Evolutionary conservation across 1,140 invertebrate species (phyloP), one percentile per base, ranked within the genome.

Genomic region (Halyomorpha halys): DNA sequence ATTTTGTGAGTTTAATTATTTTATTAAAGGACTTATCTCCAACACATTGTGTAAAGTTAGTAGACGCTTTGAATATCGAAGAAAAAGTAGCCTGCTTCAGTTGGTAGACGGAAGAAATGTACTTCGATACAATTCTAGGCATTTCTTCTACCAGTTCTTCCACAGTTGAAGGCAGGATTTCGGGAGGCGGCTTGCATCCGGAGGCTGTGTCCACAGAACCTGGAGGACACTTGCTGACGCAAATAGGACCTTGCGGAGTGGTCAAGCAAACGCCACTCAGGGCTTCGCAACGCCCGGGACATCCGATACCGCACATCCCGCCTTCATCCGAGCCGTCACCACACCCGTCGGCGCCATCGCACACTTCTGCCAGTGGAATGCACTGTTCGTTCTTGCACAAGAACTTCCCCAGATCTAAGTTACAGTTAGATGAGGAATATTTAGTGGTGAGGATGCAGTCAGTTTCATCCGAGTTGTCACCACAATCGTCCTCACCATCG

Each of bases 401-500:
- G 53, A 11, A 56, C 8, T 1, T 13, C 9, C 53, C 53, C 9
- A 4, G 6, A 2, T 56, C 23, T 14, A 56, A 13, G 8, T 4
- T 56, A 21, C 53, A 56, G 18, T 56, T 25, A 1, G 53, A 11
- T 25, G 23, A 15, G 5, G 4, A 4, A 53, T 14, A 11, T 5
- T n/a, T 30, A 9, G 13, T 39, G 4, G 6, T 39, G 1, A 6
- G 1, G 34, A 9, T 39, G 70, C 85, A 87, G 62, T 80, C 79
- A 68, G 74, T 72, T 74, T 89, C 86, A 72, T 89, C 87, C 18
- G 77, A 80, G 66, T 78, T 77, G 71, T 88, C 86, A 3, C 76
- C 81, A 73, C 86, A 89, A 70, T 88, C 81, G 68, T 83, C 78
- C 9, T 77, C 69, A 45, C 83, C 84, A 76, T 89, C 83, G 74